Evolutionary conservation across 2,113 vertebrate species (phyloP), one percentile per base, ranked within the genome.

Genomic region (Junco hyemalis): DNA sequence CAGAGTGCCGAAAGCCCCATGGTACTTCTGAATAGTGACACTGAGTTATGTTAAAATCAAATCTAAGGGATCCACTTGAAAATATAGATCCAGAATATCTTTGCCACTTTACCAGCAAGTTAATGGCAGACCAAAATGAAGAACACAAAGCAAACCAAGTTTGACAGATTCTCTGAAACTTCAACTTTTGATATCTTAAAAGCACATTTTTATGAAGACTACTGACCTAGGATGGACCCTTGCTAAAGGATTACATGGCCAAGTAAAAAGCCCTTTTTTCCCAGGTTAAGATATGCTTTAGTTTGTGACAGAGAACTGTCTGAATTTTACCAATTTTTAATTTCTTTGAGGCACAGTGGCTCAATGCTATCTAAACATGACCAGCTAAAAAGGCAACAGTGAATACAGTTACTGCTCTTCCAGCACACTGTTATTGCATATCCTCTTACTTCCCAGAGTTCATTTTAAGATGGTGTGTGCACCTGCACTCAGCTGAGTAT

Each of bases 1-100:
- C 31, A 33, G 57, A 44, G 33, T 14, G 36, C 54, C 3, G 4
- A 14, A 84, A 91, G 65, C 31, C 48, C 53, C 31, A 12, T 3
- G 8, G 45, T 16, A 35, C 31, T 70, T 79, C 35, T 70, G 54
- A 88, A 63, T 3, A 80, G 31, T 0, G 0, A 47, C 57, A 42
- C 8, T 6, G 17, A 35, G 26, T 69, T 88, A 51, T 1, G 19
- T 51, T 83, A 63, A 83, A 92, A 76, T 54, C 47, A 70, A 54
- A 73, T 40, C 14, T 35, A 51, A 88, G 59, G 45, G 24, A 18
- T 66, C 8, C 3, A 0, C 77, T 88, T 77, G 64, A 78, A 95
- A 93, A 66, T 29, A 48, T 17, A 78, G 31, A 86, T 50, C 61
- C 29, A 60, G 53, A 51, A 50, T 9, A 35, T 42, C 68, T 68